phyloP scores from a whole-genome alignment of 2,888 invertebrate species.

The Esperia sulphurella region DNA sequence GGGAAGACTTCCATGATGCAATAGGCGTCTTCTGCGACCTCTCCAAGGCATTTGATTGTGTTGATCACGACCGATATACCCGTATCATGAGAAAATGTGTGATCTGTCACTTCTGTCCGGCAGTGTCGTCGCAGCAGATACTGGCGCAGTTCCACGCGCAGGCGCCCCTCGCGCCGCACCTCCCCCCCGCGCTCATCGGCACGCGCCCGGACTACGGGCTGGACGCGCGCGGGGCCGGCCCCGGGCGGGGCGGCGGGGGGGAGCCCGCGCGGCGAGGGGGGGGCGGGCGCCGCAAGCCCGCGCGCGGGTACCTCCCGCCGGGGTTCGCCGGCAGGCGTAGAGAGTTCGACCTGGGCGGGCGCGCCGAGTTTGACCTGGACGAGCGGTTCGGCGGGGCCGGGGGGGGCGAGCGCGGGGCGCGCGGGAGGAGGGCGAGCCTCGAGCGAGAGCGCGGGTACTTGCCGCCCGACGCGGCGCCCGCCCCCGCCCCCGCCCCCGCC shows the following conservation, averaged over 20 bases:
- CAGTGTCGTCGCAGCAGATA: constrained; percentile 42
- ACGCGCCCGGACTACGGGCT: neutral
- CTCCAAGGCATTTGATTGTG: too few species aligned
- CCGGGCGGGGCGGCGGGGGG: constrained; percentile 17
- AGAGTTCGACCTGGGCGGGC: too few species aligned
- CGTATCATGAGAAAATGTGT: too few species aligned
- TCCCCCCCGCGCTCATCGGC: constrained; percentile 40
- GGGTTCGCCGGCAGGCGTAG: too few species aligned
- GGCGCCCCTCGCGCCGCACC: constrained; percentile 31
- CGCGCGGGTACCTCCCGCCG: too few species aligned
- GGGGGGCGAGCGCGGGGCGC: neutral
- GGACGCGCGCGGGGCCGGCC: constrained; percentile 13
- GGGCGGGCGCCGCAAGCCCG: neutral
- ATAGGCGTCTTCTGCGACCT: too few species aligned
- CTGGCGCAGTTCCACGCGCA: constrained; percentile 46
- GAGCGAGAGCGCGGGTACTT: neutral
- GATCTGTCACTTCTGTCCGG: neutral
- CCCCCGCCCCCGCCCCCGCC: constrained; percentile 1
- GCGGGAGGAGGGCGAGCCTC: neutral
- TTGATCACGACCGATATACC: too few species aligned
- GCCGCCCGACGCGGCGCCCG: constrained; percentile 7
- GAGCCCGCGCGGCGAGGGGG: neutral
- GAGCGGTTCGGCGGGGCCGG: neutral
- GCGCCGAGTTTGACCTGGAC: too few species aligned
- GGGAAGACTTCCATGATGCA: too few species aligned